Base-by-base conservation (phyloP, 2,797 vertebrate species). In the Otus scops region DNA sequence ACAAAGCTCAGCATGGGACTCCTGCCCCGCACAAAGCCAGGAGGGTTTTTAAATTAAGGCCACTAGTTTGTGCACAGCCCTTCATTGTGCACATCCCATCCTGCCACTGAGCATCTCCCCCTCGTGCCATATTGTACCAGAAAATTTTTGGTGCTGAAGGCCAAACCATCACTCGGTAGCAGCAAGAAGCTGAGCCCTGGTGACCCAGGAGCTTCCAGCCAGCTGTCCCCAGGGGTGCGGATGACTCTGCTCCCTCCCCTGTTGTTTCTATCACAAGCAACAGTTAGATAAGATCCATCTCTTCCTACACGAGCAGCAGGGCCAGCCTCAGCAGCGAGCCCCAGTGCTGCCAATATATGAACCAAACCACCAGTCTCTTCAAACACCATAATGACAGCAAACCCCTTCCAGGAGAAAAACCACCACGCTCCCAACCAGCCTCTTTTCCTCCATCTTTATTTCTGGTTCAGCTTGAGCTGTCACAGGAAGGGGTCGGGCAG, bases 401-500 rank as follows among this genome's bases (percentile, higher is more conserved):
- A 83, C 6, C 14, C 23, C 3, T 38, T 17, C 41, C 54, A 32
- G 54, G 7, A 83, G 10, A 45, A 80, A 64, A 51, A 3, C 3
- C 50, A 47, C 34, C 74, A 8, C 0, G 0, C 22, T 75, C 50
- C 61, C 61, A 38, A 1, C 0, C 28, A n/a, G 36, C 20, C 26
- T 68, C n/a, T 78, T n/a, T 50, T 9, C n/a, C 65, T 51, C 41
- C 28, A 12, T 16, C 50, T 96, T 94, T 89, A 88, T 43, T 92
- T 69, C 13, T 51, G 67, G 21, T 4, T 59, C 45, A 32, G 38
- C 28, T 20, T 3, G 18, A 38, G 65, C 50, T 48, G 83, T 24
- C 89, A 69, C 94, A 96, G 95, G 91, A 60, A 13, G 84, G 87
- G 81, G 53, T 98, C 95, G 0, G 94, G 96, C 96, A 26, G 86